Base-by-base conservation (phyloP, 1,140 invertebrate species). In the Diabrotica virgifera region DNA sequence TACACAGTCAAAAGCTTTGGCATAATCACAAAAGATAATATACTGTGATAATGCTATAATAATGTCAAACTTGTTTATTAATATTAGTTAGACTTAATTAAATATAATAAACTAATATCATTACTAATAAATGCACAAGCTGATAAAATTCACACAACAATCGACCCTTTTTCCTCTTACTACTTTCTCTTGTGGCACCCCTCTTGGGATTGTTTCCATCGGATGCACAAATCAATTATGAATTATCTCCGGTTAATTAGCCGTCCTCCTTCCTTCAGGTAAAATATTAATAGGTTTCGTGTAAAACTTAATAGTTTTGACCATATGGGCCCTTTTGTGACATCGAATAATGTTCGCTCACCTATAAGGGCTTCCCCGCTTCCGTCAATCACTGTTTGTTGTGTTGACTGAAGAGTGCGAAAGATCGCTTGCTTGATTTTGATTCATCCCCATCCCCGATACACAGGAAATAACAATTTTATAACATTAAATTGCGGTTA, bases 321-420 rank as follows among this genome's bases (percentile, higher is more conserved):
- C 55, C 55, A 57, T 57, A 57, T 57, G 55, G 36, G 40, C 40
- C 40, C 40, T 46, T 46, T 46, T 10, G 40, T 46, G 40, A 46
- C 40, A 46, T 46, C 55, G 55, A n/a, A 36, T 37, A 36, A 7
- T 57, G 55, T 36, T 36, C 12, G n/a, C 12, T 11, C 13, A 53
- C 52, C 9, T 24, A 12, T 6, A 46, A 46, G 55, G 55, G 55
- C 55, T 57, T 57, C 55, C n/a, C 10, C 36, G 36, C 36, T 57
- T 57, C 55, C 55, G 55, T 57, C 36, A 57, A 57, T 57, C 55
- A 57, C 55, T 36, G 55, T 57, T 57, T n/a, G n/a, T n/a, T n/a
- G n/a, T n/a, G n/a, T 24, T 24, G 24, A 24, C 24, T 24, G 24
- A 24, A 24, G 24, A 24, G 24, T 24, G 24, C 24, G n/a, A n/a